phyloP scores from a whole-genome alignment of 1,140 invertebrate genomes.

The Bombyx mandarina region DNA sequence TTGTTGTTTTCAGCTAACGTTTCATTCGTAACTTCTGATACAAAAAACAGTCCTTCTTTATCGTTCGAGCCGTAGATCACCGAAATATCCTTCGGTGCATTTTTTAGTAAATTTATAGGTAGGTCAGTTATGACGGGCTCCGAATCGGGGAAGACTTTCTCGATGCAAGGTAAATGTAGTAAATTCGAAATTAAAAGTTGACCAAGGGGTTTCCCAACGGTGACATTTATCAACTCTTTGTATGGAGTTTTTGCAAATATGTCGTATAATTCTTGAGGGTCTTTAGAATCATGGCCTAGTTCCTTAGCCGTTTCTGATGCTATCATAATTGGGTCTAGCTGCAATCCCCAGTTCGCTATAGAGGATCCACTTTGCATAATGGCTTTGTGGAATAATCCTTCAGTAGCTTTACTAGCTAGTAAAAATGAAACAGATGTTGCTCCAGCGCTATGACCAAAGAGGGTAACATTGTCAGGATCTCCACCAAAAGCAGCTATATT shows the following conservation, averaged over 20 bases:
- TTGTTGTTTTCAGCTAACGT: background rate
- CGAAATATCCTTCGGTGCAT: constrained; percentile 7
- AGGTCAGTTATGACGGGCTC: constrained; percentile 2
- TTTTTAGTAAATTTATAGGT: constrained; percentile 7
- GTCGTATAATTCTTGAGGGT: constrained; percentile 7
- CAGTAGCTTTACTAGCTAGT: constrained; percentile 5
- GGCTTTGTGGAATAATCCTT: constrained; percentile 10
- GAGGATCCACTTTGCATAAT: constrained; percentile 15
- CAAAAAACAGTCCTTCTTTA: constrained; percentile 7
- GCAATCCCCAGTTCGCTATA: constrained; percentile 3
- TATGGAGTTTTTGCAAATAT: constrained; percentile 1
- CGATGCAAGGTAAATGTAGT: constrained; percentile 7
- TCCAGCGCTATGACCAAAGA: constrained; percentile 15
- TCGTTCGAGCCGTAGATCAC: constrained; percentile 8
- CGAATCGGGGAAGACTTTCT: constrained; percentile 1
- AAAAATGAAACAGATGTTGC: constrained; percentile 8
- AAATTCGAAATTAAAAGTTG: constrained; percentile 1
- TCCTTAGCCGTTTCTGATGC: constrained; percentile 5
- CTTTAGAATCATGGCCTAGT: constrained; percentile 3
- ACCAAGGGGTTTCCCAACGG: background rate
- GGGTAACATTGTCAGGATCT: constrained; percentile 8
- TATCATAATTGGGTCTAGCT: constrained; percentile 1
- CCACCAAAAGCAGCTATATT: constrained; percentile 15
- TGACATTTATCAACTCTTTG: constrained; percentile 4
- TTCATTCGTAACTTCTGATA: constrained; percentile 7